phyloP scores from a whole-genome alignment of 2,797 vertebrate genomes.

The Eleutherodactylus coqui region DNA sequence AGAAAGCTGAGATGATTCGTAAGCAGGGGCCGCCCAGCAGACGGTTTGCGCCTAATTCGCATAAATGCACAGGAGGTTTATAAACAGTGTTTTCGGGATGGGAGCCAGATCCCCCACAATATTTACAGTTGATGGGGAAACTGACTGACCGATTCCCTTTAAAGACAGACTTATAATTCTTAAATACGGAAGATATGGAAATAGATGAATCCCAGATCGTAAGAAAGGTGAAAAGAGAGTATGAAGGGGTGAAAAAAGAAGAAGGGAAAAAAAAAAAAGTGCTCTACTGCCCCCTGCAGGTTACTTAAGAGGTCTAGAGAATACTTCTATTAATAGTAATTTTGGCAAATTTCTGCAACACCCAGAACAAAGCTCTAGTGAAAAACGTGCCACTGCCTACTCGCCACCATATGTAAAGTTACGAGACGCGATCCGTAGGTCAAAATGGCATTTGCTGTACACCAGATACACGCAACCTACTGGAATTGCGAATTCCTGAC shows the following conservation, averaged over 20 bases:
- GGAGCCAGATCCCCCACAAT: no score
- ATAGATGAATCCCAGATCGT: no score
- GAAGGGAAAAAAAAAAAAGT: not conserved
- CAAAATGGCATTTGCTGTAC: not conserved
- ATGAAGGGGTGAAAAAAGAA: no score
- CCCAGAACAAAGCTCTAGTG: not conserved
- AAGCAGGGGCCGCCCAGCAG: no score
- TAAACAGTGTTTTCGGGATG: no score
- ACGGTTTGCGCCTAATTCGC: no score
- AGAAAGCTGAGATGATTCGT: no score
- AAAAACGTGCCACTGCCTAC: not conserved
- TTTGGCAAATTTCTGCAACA: not conserved
- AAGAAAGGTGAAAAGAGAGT: not conserved
- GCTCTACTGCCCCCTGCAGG: conserved; percentile 11
- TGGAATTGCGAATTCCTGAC: not conserved
- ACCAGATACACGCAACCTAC: not conserved
- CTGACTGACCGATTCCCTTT: no score
- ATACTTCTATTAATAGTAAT: not conserved
- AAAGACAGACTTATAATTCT: no score
- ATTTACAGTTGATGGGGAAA: no score
- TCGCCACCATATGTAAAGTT: not conserved
- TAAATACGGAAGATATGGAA: no score
- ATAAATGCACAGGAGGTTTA: no score
- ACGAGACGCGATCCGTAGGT: not conserved
- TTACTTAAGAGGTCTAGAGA: not conserved